A percentile compares a stretch with the other conserved stretches of the same genome.
These are phyloP conservation scores for Cryptophagus acutangulus DNA, from an alignment of 2,888 invertebrate species.

Conservation along the genomic window DNA sequence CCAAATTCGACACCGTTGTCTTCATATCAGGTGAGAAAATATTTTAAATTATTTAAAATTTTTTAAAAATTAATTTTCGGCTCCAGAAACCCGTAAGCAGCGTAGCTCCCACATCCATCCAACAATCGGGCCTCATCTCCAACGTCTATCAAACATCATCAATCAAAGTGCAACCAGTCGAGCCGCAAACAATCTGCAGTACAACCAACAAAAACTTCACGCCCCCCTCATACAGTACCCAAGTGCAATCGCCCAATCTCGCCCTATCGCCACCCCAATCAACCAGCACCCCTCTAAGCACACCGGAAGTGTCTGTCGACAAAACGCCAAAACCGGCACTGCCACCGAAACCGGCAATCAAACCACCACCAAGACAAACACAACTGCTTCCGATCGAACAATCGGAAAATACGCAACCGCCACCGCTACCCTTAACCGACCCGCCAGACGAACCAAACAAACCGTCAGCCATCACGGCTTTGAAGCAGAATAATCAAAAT, in stretches of 20 bases:
- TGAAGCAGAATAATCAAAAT: not conserved
- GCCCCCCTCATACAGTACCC: conserved; percentile 19
- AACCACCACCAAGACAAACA: conserved; percentile 54
- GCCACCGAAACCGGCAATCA: conserved; percentile 77
- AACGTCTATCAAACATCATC: conserved; percentile 77
- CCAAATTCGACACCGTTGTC: conserved; percentile 18
- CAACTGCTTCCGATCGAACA: conserved; percentile 31
- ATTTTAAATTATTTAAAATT: conserved; percentile 2
- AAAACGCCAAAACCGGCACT: conserved; percentile 69
- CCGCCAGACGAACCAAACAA: conserved; percentile 38
- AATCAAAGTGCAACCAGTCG: conserved; percentile 74
- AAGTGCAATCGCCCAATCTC: conserved; percentile 32
- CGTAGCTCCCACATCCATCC: conserved; percentile 74
- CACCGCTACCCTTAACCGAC: conserved; percentile 48
- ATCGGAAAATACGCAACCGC: conserved; percentile 41
- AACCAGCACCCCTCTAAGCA: conserved; percentile 57
- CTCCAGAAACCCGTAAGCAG: conserved; percentile 79
- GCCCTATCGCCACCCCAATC: conserved; percentile 57
- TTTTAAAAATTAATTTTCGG: conserved; percentile 4
- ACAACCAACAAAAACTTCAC: conserved; percentile 30
- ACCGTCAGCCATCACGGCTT: conserved; percentile 14
- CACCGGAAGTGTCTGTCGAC: conserved; percentile 52
- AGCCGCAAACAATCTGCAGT: conserved; percentile 66
- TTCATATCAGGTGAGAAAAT: conserved; percentile 29
- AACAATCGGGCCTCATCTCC: conserved; percentile 64